phyloP scores from a whole-genome alignment of 2,888 invertebrate species.

The Oxytorus armatus region DNA sequence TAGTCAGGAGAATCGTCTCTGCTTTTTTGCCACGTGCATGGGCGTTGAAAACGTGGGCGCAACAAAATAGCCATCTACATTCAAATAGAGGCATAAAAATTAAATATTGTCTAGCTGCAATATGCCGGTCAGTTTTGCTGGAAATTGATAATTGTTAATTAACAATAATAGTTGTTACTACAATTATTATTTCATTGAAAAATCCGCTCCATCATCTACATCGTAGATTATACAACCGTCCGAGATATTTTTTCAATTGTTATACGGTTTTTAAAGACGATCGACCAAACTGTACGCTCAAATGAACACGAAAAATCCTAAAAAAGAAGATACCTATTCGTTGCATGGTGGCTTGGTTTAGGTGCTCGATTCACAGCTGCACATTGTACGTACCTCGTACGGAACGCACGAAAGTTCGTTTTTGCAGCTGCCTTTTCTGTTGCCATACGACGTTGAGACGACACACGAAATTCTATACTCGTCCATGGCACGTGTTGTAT shows the following conservation, averaged over 20 bases:
- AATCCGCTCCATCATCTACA: no score
- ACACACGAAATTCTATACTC: slow-evolving; percentile 55
- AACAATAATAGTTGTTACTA: no score
- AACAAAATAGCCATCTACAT: slow-evolving; percentile 33
- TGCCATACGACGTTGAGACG: slow-evolving; percentile 30
- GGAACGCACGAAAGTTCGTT: slow-evolving; percentile 36
- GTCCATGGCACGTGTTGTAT: slow-evolving; percentile 13
- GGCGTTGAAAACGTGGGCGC: slow-evolving; percentile 51
- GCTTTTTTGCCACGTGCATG: slow-evolving; percentile 41
- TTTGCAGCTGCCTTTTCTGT: slow-evolving; percentile 44
- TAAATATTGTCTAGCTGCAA: background rate
- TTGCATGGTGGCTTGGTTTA: background rate
- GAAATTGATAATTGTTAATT: background rate
- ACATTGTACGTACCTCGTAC: slow-evolving; percentile 34
- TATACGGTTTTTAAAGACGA: slow-evolving; percentile 8
- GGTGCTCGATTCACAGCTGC: slow-evolving; percentile 10
- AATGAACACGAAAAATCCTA: slow-evolving; percentile 26
- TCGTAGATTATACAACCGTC: no score
- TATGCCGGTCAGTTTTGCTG: background rate
- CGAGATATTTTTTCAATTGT: no score
- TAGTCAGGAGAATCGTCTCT: slow-evolving; percentile 30
- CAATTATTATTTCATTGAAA: slow-evolving; percentile 2
- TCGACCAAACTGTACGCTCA: slow-evolving; percentile 51
- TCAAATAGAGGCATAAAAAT: background rate
- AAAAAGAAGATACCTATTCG: background rate